phyloP scores from a whole-genome alignment of 1,140 invertebrate genomes.

The Tetragonula clypearis region DNA sequence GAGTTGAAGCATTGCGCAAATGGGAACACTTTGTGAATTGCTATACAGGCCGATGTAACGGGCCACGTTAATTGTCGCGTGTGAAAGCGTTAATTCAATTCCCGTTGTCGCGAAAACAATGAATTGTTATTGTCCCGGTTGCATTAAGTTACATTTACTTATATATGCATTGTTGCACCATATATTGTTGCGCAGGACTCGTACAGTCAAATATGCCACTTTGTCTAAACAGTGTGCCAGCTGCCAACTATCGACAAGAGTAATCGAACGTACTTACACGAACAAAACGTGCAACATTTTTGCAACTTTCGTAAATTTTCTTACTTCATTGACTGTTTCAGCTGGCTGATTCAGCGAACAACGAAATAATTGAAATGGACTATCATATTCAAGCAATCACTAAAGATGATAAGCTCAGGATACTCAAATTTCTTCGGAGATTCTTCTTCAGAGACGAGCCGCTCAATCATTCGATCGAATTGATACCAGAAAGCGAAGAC shows the following conservation, averaged over 20 bases:
- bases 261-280: neutral
- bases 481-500: slow-evolving; percentile 84
- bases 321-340: slow-evolving; percentile 48
- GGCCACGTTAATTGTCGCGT: slow-evolving; percentile 31
- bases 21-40: slow-evolving; percentile 6
- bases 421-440: slow-evolving; percentile 83
- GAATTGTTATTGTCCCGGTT: slow-evolving; percentile 22
- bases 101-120: slow-evolving; percentile 28
- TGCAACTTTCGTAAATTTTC: neutral
- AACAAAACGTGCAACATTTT: neutral
- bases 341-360: slow-evolving; percentile 71
- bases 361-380: slow-evolving; percentile 69
- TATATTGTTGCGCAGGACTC: slow-evolving; percentile 9
- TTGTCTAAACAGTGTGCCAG: neutral
- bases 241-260: neutral
- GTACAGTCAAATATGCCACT: neutral
- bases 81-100: slow-evolving; percentile 55
- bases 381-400: slow-evolving; percentile 74
- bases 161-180: neutral
- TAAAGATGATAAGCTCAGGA: slow-evolving; percentile 80
- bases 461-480: slow-evolving; percentile 84
- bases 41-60: neutral
- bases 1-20: slow-evolving; percentile 43
- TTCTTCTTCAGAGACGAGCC: slow-evolving; percentile 89
- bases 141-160: slow-evolving; percentile 34